phyloP scores from a whole-genome alignment of 2,888 invertebrate genomes.

The Linnaemya tessellans region DNA sequence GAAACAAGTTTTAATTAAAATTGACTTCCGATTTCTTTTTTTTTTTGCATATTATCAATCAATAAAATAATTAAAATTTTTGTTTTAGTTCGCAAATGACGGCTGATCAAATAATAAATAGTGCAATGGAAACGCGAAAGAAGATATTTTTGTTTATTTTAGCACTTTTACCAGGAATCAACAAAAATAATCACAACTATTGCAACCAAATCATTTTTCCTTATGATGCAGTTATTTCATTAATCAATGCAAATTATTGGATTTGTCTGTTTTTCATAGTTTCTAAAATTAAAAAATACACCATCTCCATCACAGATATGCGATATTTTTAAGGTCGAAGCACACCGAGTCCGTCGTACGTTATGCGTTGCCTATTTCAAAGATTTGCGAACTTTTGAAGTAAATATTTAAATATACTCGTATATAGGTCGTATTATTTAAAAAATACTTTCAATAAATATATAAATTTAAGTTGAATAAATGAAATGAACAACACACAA shows the following conservation, averaged over 20 bases:
- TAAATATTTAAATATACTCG: too few species aligned
- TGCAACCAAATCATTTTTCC: constrained; percentile 31
- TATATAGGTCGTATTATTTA: too few species aligned
- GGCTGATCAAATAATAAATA: constrained; percentile 44
- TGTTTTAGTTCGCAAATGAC: constrained; percentile 13
- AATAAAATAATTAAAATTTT: constrained; percentile 13
- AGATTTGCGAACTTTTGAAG: too few species aligned
- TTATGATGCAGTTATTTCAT: constrained; percentile 20
- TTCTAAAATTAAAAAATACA: constrained; percentile 16
- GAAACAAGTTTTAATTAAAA: too few species aligned
- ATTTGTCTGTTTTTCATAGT: constrained; percentile 8
- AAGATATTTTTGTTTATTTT: constrained; percentile 52
- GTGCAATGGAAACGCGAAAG: constrained; percentile 45
- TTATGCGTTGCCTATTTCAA: too few species aligned
- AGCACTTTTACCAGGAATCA: constrained; percentile 56
- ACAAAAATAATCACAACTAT: constrained; percentile 37
- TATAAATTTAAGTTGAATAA: too few species aligned
- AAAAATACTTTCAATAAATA: too few species aligned
- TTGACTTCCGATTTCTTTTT: background rate
- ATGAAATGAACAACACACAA: too few species aligned
- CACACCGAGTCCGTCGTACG: too few species aligned
- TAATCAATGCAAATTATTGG: constrained; percentile 18
- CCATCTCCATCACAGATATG: constrained; percentile 12
- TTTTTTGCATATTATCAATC: constrained; percentile 2
- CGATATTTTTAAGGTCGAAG: too few species aligned